These are phyloP conservation scores for Mustela nigripes DNA, from an alignment of 2,113 vertebrate species.

Conservation along the genomic window DNA sequence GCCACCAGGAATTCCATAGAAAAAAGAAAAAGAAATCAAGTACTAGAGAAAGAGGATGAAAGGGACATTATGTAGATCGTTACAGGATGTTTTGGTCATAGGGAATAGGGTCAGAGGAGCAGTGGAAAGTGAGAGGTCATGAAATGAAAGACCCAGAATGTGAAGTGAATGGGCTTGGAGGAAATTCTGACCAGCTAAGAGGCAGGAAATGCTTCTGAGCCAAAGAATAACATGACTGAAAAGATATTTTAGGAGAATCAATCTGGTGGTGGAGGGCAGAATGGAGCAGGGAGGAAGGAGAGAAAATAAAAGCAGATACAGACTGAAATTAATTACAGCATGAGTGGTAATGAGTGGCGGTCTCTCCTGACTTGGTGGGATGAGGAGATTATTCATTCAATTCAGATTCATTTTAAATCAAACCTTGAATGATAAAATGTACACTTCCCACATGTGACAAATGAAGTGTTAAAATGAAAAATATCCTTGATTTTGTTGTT, in stretches of 20 bases:
- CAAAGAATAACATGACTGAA: neutral
- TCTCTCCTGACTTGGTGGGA: neutral
- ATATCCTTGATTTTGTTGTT: neutral
- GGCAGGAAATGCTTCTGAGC: neutral
- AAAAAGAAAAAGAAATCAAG: neutral
- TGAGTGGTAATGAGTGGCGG: neutral
- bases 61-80: neutral
- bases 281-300: neutral
- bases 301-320: neutral
- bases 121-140: neutral
- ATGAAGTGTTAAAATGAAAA: slow-evolving; percentile 60
- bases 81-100: neutral
- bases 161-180: neutral
- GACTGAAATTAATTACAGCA: neutral
- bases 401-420: neutral
- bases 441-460: neutral
- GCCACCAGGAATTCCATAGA: neutral
- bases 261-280: neutral
- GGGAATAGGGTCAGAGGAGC: neutral
- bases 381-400: neutral
- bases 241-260: neutral
- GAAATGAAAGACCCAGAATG: neutral
- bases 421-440: slow-evolving; percentile 43
- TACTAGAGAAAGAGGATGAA: neutral
- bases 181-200: neutral